Conservation (phyloP, 1,140 invertebrate species). For the Seison nebaliae region DNA sequence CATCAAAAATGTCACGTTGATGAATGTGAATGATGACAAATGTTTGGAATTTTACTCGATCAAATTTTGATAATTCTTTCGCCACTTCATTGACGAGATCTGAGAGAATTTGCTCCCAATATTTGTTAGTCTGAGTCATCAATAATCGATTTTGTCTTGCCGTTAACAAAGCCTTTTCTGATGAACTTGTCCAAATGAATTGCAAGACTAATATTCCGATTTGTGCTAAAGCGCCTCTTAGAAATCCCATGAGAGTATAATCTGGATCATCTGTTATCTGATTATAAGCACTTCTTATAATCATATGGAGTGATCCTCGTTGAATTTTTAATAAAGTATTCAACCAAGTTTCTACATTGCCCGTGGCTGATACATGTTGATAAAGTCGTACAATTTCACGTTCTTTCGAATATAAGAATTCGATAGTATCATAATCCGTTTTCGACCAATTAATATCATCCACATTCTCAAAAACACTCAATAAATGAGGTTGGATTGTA, state of each 20-base stretch:
- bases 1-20: slow-evolving; percentile 45
- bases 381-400: slow-evolving; percentile 56
- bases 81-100: not conserved
- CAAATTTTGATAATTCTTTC: slow-evolving; percentile 27
- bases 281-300: not conserved
- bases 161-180: too few species aligned
- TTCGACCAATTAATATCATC: slow-evolving; percentile 32
- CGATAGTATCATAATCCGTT: slow-evolving; percentile 41
- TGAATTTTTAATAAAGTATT: slow-evolving; percentile 12
- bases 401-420: slow-evolving; percentile 40
- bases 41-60: slow-evolving; percentile 30
- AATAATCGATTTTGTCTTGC: slow-evolving; percentile 21
- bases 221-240: too few species aligned
- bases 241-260: too few species aligned
- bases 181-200: too few species aligned
- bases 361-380: slow-evolving; percentile 33
- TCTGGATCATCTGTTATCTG: slow-evolving; percentile 22
- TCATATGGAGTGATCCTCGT: not conserved
- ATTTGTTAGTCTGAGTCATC: slow-evolving; percentile 5
- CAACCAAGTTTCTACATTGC: slow-evolving; percentile 54
- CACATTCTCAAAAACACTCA: slow-evolving; percentile 14
- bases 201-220: too few species aligned
- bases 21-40: not conserved
- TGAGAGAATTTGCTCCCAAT: not conserved
- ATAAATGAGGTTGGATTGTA: slow-evolving; percentile 63